Percentiles rank a stretch among this genome's conserved stretches.
Conservation (phyloP, 2,888 invertebrate species). For the Pollenia labialis region DNA sequence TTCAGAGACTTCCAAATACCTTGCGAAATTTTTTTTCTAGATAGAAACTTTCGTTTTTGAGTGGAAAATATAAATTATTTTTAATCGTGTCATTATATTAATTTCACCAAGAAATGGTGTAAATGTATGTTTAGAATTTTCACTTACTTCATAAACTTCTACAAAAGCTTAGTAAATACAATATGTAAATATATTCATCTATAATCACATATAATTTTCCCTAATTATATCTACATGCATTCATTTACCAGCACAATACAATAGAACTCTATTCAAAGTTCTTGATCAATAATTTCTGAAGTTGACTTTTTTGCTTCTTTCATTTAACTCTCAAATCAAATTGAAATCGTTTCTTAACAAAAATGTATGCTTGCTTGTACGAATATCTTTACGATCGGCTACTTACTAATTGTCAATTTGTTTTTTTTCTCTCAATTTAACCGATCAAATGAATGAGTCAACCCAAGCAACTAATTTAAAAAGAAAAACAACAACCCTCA, state of each 20-base stretch:
- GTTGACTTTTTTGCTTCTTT: neutral
- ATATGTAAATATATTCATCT: neutral
- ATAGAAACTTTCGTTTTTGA: too few species aligned
- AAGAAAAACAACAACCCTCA: slow-evolving; percentile 59
- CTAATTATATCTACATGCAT: neutral
- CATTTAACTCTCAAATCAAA: neutral
- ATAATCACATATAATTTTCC: neutral
- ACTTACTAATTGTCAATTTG: slow-evolving; percentile 59
- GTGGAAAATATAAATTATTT: too few species aligned
- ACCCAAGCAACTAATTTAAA: slow-evolving; percentile 24
- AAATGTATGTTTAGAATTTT: neutral
- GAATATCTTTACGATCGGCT: slow-evolving; percentile 40
- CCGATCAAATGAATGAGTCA: slow-evolving; percentile 39
- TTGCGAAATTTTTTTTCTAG: too few species aligned
- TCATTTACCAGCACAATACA: neutral
- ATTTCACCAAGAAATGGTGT: slow-evolving; percentile 20
- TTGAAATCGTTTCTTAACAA: neutral
- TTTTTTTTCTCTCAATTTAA: slow-evolving; percentile 21
- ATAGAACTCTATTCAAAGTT: neutral
- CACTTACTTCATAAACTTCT: slow-evolving; percentile 7
- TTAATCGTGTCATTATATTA: neutral
- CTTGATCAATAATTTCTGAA: slow-evolving; percentile 27
- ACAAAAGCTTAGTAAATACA: neutral
- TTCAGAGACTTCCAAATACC: too few species aligned
- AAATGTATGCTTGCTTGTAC: neutral